phyloP scores from a whole-genome alignment of 2,113 vertebrate species.

The Asarcornis scutulata region DNA sequence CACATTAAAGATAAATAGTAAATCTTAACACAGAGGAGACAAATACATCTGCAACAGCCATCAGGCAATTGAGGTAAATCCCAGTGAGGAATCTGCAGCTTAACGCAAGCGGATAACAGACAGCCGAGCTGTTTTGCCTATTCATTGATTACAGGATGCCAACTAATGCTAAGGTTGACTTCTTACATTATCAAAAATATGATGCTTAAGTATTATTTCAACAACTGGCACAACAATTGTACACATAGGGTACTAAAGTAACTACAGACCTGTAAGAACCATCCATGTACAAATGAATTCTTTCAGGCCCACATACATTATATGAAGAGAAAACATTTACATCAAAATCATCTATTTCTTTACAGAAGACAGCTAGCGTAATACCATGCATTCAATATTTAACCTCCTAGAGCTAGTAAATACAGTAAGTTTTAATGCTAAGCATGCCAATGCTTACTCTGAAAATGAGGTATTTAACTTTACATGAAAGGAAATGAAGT shows the following conservation, averaged over 20 bases:
- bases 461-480: not conserved
- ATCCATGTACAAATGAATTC: not conserved
- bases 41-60: not conserved
- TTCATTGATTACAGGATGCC: not conserved
- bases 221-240: not conserved
- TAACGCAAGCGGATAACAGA: not conserved
- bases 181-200: not conserved
- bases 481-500: not conserved
- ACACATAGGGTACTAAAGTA: not conserved
- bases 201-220: not conserved
- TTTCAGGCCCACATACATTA: not conserved
- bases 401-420: not conserved
- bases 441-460: not conserved
- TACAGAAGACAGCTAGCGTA: not conserved
- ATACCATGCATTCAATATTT: not conserved
- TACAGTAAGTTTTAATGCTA: not conserved
- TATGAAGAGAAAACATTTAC: not conserved
- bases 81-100: not conserved
- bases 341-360: not conserved
- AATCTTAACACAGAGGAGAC: not conserved
- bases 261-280: not conserved
- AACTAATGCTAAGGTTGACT: not conserved
- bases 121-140: not conserved
- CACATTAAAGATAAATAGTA: not conserved
- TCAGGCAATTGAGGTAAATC: not conserved